Percentiles rank a stretch among this genome's conserved stretches.
These are phyloP conservation scores for Microctonus brassicae DNA, from an alignment of 2,888 invertebrate species.

Conservation along the genomic window DNA sequence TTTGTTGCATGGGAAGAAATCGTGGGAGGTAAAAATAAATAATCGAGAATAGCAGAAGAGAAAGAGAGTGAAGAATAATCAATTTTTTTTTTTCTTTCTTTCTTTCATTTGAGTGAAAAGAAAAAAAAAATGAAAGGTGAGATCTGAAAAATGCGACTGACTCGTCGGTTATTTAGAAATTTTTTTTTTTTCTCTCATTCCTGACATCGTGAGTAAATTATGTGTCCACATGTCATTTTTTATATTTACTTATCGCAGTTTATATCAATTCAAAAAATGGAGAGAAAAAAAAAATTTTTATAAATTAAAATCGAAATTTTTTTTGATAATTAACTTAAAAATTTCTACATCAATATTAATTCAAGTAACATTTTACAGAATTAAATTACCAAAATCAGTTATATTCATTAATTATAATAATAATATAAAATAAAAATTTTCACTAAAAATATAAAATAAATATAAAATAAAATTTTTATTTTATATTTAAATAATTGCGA, in stretches of 20 bases:
- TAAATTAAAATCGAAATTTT: background rate
- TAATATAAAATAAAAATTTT: no score
- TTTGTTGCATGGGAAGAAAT: background rate
- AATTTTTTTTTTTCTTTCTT: background rate
- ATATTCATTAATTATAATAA: no score
- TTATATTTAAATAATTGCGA: no score
- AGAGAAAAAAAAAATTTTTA: background rate
- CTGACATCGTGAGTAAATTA: conserved; percentile 17
- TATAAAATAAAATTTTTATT: no score
- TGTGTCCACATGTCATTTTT: conserved; percentile 23
- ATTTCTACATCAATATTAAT: no score
- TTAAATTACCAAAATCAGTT: no score
- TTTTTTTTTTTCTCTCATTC: background rate
- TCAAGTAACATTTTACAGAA: no score
- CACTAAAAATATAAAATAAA: no score
- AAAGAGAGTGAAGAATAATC: no score
- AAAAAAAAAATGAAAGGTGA: background rate
- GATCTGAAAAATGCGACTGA: conserved; percentile 21
- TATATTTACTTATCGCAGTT: background rate
- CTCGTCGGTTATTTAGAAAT: conserved; percentile 25
- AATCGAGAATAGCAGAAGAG: no score
- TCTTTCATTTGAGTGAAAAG: background rate
- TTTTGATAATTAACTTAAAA: background rate
- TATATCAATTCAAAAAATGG: background rate
- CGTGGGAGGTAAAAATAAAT: conserved; percentile 28